These are phyloP conservation scores for Carassius gibelio DNA, from an alignment of 2,113 vertebrate genomes.

Conservation along the genomic window DNA sequence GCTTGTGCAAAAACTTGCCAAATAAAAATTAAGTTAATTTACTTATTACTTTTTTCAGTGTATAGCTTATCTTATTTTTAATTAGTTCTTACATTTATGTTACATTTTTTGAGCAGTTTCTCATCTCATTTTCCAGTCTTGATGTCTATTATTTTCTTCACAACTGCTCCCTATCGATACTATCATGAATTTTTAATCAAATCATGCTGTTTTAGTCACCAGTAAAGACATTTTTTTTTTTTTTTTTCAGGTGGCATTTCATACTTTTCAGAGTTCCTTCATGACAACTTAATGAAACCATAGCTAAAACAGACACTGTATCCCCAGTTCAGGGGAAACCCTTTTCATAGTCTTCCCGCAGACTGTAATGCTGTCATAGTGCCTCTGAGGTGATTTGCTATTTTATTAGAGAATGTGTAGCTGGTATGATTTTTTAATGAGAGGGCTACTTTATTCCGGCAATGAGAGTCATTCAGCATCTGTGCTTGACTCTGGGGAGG, in stretches of 20 bases:
- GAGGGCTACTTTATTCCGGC: constrained; percentile 71
- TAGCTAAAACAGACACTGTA: not conserved
- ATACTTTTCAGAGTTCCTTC: not conserved
- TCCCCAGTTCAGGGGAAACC: constrained; percentile 63
- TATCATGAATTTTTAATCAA: constrained; percentile 47
- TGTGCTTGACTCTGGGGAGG: constrained; percentile 69
- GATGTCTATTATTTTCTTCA: not conserved
- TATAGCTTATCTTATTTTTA: not conserved
- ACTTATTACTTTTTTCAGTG: too few species aligned
- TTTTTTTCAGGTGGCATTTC: constrained; percentile 32
- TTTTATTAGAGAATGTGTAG: constrained; percentile 89
- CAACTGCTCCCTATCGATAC: not conserved
- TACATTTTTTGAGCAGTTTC: not conserved
- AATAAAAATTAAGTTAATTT: too few species aligned
- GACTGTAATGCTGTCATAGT: constrained; percentile 77
- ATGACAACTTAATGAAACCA: constrained; percentile 12
- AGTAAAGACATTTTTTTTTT: constrained; percentile 13
- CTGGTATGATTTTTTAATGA: constrained; percentile 79
- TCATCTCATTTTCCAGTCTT: not conserved
- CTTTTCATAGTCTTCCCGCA: constrained; percentile 85
- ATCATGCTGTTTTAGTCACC: constrained; percentile 47
- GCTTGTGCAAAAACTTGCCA: too few species aligned
- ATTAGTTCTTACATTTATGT: not conserved
- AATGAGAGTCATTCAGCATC: constrained; percentile 63
- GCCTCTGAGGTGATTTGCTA: constrained; percentile 88